Evolutionary conservation across 2,113 vertebrate species (phyloP).

Genomic region (Crotophaga sulcirostris): DNA sequence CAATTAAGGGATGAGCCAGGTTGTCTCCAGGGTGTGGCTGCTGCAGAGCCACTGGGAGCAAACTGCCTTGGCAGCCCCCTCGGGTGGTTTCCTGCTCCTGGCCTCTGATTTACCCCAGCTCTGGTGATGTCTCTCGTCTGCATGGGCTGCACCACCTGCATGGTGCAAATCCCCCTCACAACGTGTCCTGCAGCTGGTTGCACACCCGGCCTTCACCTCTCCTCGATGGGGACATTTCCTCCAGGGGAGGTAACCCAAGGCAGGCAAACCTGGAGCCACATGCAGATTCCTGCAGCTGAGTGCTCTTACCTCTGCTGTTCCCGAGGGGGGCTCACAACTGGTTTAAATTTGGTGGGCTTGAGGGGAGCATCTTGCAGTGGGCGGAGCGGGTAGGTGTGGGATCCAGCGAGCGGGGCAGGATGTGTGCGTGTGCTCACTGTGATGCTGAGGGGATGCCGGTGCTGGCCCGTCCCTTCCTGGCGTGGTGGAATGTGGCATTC

Average conservation of each 20-base stretch:
- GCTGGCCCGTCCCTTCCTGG: neutral
- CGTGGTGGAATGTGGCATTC: accelerated
- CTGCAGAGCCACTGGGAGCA: neutral
- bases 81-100: neutral
- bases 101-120: neutral
- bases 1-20: neutral
- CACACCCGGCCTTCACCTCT: neutral
- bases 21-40: neutral
- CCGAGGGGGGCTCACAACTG: accelerated
- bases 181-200: accelerated
- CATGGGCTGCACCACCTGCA: neutral
- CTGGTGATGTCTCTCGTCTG: neutral
- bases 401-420: neutral
- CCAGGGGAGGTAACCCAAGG: neutral
- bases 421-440: accelerated
- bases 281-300: neutral
- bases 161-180: neutral
- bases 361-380: neutral
- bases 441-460: accelerated
- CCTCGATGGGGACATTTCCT: accelerated
- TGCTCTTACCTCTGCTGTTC: neutral
- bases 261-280: neutral
- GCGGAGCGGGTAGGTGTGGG: accelerated
- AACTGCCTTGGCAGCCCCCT: neutral
- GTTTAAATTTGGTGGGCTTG: neutral